phyloP scores from a whole-genome alignment of 1,140 invertebrate species.

The Chionoecetes opilio region DNA sequence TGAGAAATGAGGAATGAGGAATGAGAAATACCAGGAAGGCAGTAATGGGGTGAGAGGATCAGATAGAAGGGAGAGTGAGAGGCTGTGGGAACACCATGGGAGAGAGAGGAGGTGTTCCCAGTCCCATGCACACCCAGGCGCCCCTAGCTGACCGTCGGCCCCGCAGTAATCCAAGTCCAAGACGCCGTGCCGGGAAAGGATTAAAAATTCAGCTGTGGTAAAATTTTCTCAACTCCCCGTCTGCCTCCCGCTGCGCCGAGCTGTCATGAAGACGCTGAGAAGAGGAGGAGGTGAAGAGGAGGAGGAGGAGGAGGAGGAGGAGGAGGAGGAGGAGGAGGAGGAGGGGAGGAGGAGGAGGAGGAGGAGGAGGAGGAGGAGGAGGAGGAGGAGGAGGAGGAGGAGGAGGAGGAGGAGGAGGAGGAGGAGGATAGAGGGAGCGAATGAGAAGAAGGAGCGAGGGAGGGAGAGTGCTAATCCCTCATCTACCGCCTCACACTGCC shows the following conservation, averaged over 20 bases:
- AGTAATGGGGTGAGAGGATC: slow-evolving; percentile 15
- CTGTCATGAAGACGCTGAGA: slow-evolving; percentile 67
- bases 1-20: no score
- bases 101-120: neutral
- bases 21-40: slow-evolving; percentile 11
- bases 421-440: neutral
- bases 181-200: slow-evolving; percentile 61
- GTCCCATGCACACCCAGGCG: neutral
- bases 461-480: neutral
- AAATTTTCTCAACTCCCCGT: slow-evolving; percentile 78
- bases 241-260: slow-evolving; percentile 66
- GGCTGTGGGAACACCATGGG: no score
- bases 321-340: neutral
- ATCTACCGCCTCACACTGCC: neutral
- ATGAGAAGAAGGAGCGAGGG: neutral
- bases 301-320: neutral
- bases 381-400: neutral
- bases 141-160: slow-evolving; percentile 30
- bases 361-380: neutral
- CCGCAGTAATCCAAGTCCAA: slow-evolving; percentile 70
- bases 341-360: neutral
- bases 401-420: neutral
- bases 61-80: no score
- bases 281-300: neutral
- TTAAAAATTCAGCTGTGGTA: slow-evolving; percentile 78